These are phyloP conservation scores for Semnornis frantzii DNA, from an alignment of 2,113 vertebrate genomes.

Conservation along the genomic window DNA sequence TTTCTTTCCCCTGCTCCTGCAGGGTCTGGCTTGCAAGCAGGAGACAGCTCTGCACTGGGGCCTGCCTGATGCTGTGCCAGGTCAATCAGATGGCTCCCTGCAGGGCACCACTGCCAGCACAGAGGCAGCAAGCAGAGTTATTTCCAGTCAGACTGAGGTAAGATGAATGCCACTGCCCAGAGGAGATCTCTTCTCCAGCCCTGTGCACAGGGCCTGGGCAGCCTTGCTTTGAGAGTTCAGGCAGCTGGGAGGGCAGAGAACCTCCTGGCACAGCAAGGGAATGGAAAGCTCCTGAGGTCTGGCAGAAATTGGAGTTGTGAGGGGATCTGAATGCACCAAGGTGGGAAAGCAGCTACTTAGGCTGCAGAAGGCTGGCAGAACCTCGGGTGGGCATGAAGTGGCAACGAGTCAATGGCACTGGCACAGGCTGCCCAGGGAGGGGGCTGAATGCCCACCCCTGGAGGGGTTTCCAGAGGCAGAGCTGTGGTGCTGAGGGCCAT, in stretches of 20 bases:
- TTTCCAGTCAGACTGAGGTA: conserved; percentile 25
- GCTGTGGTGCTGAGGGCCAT: no score
- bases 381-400: background rate
- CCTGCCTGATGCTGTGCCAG: conserved; percentile 6
- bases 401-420: background rate
- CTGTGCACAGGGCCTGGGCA: background rate
- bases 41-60: background rate
- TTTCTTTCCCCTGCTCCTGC: background rate
- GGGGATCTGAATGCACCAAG: background rate
- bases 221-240: background rate
- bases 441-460: no score
- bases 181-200: conserved; percentile 16
- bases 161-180: conserved; percentile 23
- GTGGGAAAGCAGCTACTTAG: background rate
- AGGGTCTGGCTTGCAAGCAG: background rate
- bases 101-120: conserved; percentile 20
- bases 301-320: background rate
- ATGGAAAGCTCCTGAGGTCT: background rate
- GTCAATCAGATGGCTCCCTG: conserved; percentile 46
- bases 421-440: no score
- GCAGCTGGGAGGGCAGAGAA: background rate
- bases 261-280: background rate
- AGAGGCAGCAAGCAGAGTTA: background rate
- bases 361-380: background rate
- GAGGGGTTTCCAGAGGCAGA: no score